phyloP scores from a whole-genome alignment of 2,113 vertebrate genomes.

The Erythrolamprus reginae region DNA sequence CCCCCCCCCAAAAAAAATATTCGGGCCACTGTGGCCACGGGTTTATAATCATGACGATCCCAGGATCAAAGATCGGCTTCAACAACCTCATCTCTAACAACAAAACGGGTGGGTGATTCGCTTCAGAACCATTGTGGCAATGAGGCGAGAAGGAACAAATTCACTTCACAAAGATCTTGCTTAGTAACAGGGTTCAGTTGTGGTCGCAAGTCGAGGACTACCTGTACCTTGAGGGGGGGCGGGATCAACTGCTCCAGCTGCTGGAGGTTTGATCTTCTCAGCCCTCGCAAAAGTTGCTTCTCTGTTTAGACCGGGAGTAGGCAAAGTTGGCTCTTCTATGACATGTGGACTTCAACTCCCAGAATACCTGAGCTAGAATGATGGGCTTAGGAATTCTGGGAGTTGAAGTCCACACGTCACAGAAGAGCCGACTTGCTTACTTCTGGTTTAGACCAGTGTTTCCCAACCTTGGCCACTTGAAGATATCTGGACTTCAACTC shows the following conservation, averaged over 20 bases:
- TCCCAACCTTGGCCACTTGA: too few species aligned
- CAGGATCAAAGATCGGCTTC: neutral
- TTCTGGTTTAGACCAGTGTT: too few species aligned
- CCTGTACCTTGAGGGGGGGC: neutral
- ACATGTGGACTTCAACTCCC: too few species aligned
- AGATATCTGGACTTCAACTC: too few species aligned
- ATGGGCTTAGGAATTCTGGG: too few species aligned
- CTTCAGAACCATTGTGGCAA: neutral
- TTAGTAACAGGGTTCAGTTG: neutral
- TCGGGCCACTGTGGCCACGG: neutral
- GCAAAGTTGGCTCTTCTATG: too few species aligned
- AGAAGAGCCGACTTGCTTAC: too few species aligned
- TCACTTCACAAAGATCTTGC: neutral
- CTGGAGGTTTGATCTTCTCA: neutral
- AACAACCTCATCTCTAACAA: neutral
- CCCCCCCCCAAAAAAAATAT: too few species aligned
- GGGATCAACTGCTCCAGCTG: neutral
- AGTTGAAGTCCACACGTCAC: too few species aligned
- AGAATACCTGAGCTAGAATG: too few species aligned
- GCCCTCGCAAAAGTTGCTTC: neutral
- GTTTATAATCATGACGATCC: neutral
- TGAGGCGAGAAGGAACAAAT: neutral
- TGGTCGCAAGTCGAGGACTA: neutral
- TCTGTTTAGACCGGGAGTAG: too few species aligned
- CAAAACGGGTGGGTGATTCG: neutral